phyloP scores from a whole-genome alignment of 1,140 invertebrate species.

The Formica selysi region DNA sequence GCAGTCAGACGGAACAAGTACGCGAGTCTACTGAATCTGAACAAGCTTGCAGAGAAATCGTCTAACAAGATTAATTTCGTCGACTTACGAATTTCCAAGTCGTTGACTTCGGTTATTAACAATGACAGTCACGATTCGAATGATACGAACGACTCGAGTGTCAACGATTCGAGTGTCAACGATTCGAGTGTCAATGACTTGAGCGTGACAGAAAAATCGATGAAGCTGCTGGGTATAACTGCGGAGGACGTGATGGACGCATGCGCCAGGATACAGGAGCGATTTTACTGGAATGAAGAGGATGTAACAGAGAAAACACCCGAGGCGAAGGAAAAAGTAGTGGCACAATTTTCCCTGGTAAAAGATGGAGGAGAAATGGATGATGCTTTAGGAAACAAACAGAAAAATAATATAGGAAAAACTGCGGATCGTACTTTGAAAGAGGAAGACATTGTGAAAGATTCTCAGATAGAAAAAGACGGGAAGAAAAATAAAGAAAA shows the following conservation, averaged over 20 bases:
- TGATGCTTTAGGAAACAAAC: neutral
- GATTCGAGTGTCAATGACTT: conserved; percentile 63
- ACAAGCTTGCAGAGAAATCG: neutral
- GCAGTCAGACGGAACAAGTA: conserved; percentile 6
- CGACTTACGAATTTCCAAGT: conserved; percentile 44
- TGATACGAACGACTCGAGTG: conserved; percentile 33
- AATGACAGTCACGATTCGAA: conserved; percentile 59
- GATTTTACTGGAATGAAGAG: conserved; percentile 23
- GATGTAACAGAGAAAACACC: neutral
- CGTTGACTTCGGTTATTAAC: conserved; percentile 60
- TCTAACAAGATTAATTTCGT: neutral
- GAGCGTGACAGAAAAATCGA: conserved; percentile 70
- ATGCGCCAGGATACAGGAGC: conserved; percentile 47
- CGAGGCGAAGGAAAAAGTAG: neutral
- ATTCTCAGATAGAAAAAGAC: neutral
- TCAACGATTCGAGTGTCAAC: conserved; percentile 20
- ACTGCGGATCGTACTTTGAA: neutral
- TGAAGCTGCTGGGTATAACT: conserved; percentile 70
- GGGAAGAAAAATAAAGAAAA: neutral
- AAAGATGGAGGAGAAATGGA: neutral
- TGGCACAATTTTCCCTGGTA: neutral
- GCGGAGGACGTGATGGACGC: conserved; percentile 67
- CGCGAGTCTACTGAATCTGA: conserved; percentile 28
- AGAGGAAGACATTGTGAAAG: neutral
- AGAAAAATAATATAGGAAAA: neutral